Percentiles rank a stretch among this genome's conserved stretches.
Conservation (phyloP, 2,797 vertebrate genomes). For the Acanthopagrus latus region DNA sequence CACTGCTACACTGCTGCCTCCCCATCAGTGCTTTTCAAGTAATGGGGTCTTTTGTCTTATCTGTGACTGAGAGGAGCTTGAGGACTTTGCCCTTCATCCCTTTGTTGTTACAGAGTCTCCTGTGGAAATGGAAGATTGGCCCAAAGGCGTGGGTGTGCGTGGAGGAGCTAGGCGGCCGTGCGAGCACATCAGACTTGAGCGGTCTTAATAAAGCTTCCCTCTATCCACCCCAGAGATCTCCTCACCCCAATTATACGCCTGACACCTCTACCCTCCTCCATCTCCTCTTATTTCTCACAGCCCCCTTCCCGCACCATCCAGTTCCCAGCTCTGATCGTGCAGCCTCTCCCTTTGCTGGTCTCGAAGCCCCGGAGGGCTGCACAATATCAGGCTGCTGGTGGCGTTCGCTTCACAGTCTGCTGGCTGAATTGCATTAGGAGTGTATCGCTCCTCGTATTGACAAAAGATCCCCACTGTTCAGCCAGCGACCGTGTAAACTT, state of each 20-base stretch:
- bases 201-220: slow-evolving; percentile 83
- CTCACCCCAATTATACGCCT: slow-evolving; percentile 86
- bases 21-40: slow-evolving; percentile 59
- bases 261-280: slow-evolving; percentile 76
- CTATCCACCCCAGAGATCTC: slow-evolving; percentile 80
- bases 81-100: slow-evolving; percentile 75
- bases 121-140: slow-evolving; percentile 72
- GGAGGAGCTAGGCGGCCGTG: slow-evolving; percentile 60
- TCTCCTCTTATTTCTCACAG: slow-evolving; percentile 61
- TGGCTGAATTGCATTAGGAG: slow-evolving; percentile 26
- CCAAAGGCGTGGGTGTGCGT: slow-evolving; percentile 61
- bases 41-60: slow-evolving; percentile 74
- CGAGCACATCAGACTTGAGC: slow-evolving; percentile 72
- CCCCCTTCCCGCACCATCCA: slow-evolving; percentile 16
- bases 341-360: slow-evolving; percentile 50
- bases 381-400: slow-evolving; percentile 47
- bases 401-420: slow-evolving; percentile 44
- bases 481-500: background rate
- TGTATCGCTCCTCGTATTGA: slow-evolving; percentile 11
- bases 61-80: slow-evolving; percentile 61
- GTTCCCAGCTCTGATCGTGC: slow-evolving; percentile 64
- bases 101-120: slow-evolving; percentile 76
- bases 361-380: slow-evolving; percentile 51
- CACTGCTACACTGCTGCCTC: slow-evolving; percentile 34
- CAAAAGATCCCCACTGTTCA: slow-evolving; percentile 19